phyloP scores from a whole-genome alignment of 1,140 invertebrate genomes.

The Triops cancriformis region DNA sequence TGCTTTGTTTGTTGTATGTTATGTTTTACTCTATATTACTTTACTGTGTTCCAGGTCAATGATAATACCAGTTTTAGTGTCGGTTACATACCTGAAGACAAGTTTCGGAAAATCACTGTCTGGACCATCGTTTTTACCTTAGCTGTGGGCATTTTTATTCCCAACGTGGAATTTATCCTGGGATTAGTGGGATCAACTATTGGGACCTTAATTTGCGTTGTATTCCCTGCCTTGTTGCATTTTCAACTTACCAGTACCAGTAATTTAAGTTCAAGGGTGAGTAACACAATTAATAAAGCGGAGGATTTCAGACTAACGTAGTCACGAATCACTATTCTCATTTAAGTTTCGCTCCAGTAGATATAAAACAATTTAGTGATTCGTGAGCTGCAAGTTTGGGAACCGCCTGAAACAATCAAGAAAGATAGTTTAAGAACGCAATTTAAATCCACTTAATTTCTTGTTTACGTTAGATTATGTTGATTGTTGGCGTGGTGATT shows the following conservation, averaged over 20 bases:
- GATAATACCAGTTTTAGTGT: not conserved
- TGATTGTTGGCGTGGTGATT: conserved; percentile 15
- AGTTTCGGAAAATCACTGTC: conserved; percentile 70
- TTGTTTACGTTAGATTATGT: not conserved
- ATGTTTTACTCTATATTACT: not conserved
- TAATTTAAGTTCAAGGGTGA: not conserved
- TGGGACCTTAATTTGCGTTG: conserved; percentile 85
- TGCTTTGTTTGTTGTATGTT: not conserved
- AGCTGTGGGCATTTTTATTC: conserved; percentile 58
- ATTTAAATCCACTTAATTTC: not conserved
- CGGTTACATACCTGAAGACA: conserved; percentile 57
- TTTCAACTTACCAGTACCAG: conserved; percentile 21
- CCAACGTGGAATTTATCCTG: conserved; percentile 85
- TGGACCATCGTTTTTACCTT: conserved; percentile 65
- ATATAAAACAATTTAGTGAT: not conserved
- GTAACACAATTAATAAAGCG: conserved; percentile 10
- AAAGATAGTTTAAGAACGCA: not conserved
- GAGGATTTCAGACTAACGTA: not conserved
- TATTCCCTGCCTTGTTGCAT: conserved; percentile 61
- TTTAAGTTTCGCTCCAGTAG: not conserved
- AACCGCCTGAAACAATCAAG: no score
- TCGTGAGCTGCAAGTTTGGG: not conserved
- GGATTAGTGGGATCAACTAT: conserved; percentile 88
- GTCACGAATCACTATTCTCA: not conserved
- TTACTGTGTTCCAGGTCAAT: conserved; percentile 6